Conservation (phyloP, 2,888 invertebrate genomes). For the Tholera decimalis region DNA sequence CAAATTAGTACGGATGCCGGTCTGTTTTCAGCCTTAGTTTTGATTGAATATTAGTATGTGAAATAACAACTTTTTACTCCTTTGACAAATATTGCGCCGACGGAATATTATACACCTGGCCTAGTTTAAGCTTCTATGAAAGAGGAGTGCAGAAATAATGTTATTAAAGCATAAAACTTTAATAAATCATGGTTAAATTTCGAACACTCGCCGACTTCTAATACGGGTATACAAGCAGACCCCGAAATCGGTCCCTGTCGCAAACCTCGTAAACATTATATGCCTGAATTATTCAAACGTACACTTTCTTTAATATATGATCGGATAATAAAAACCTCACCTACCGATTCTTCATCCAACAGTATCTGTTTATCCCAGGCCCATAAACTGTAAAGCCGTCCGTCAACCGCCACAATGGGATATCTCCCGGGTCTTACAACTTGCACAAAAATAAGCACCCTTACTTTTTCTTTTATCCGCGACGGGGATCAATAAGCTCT, state of each 20-base stretch:
- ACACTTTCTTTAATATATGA: neutral
- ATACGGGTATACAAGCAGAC: too few species aligned
- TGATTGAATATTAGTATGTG: too few species aligned
- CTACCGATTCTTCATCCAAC: neutral
- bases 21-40: neutral
- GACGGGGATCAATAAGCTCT: constrained; percentile 38
- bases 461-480: constrained; percentile 42
- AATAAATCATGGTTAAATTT: too few species aligned
- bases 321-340: neutral
- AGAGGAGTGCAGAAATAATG: too few species aligned
- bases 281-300: neutral
- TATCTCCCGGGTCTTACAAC: constrained; percentile 26
- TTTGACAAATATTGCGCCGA: too few species aligned
- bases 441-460: constrained; percentile 50
- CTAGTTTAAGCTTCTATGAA: too few species aligned
- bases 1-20: neutral
- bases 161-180: too few species aligned
- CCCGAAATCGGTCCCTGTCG: neutral
- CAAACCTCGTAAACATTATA: neutral
- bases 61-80: too few species aligned
- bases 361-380: constrained; percentile 28
- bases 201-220: too few species aligned
- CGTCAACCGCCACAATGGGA: constrained; percentile 37
- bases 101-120: too few species aligned
- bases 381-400: constrained; percentile 17